These are phyloP conservation scores for Drosophila truncata DNA, from an alignment of 1,140 invertebrate species.

Conservation along the genomic window DNA sequence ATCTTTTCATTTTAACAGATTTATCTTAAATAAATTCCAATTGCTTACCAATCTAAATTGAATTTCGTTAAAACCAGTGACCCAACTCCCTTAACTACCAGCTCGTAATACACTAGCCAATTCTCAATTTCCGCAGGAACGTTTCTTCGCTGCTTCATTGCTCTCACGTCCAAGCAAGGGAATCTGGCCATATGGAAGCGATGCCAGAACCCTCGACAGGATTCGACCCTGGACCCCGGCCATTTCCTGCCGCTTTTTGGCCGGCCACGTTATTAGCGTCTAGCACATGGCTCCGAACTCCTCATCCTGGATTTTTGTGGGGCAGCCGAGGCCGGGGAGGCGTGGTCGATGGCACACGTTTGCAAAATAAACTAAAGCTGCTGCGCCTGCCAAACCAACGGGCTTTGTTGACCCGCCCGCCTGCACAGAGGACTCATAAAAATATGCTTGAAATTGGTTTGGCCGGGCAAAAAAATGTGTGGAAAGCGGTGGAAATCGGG, in stretches of 20 bases:
- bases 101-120: conserved; percentile 23
- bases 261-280: conserved; percentile 65
- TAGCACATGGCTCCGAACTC: conserved; percentile 58
- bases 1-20: not conserved
- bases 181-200: conserved; percentile 32
- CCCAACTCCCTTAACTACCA: conserved; percentile 9
- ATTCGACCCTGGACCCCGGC: conserved; percentile 18
- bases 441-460: conserved; percentile 82
- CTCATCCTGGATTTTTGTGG: conserved; percentile 5
- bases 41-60: conserved; percentile 10
- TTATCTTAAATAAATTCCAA: not conserved
- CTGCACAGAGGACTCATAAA: conserved; percentile 73
- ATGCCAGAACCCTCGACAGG: conserved; percentile 17
- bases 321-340: conserved; percentile 20
- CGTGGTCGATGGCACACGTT: conserved; percentile 60
- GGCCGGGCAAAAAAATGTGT: conserved; percentile 42
- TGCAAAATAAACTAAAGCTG: conserved; percentile 79
- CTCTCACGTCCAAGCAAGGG: conserved; percentile 22
- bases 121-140: conserved; percentile 20
- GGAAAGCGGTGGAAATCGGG: conserved; percentile 18
- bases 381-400: conserved; percentile 62
- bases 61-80: conserved; percentile 3
- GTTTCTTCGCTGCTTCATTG: conserved; percentile 19
- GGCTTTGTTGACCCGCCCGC: conserved; percentile 22
- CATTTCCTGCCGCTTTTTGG: conserved; percentile 55